phyloP scores from a whole-genome alignment of 2,113 vertebrate genomes.

The Conger conger region DNA sequence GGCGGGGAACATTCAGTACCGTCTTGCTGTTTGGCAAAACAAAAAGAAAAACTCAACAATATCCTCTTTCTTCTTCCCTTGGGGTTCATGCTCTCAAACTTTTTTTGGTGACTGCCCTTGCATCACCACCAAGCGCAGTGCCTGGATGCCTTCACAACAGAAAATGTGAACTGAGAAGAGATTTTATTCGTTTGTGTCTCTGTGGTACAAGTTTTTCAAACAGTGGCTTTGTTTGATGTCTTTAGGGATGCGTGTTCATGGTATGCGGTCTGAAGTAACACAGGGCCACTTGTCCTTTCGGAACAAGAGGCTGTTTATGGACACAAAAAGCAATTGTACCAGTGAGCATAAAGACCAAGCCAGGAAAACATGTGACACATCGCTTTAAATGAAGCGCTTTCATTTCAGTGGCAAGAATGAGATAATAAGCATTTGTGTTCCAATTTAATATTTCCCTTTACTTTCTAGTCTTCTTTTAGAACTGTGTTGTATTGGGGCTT shows the following conservation, averaged over 20 bases:
- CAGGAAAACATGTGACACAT: slow-evolving; percentile 39
- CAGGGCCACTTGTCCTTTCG: slow-evolving; percentile 34
- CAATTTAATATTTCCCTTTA: not conserved
- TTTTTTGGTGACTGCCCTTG: not conserved
- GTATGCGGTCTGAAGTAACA: slow-evolving; percentile 19
- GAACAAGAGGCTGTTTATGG: slow-evolving; percentile 35
- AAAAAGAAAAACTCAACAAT: not conserved
- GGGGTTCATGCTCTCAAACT: not conserved
- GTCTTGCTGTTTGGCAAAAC: not conserved
- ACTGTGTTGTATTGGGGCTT: not conserved
- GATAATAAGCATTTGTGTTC: slow-evolving; percentile 6
- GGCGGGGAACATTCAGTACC: not conserved
- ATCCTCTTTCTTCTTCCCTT: not conserved
- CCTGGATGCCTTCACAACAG: not conserved
- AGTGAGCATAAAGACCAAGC: not conserved
- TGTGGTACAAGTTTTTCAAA: slow-evolving; percentile 18
- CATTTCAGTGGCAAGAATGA: not conserved
- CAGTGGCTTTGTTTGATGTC: slow-evolving; percentile 30
- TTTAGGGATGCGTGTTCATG: not conserved
- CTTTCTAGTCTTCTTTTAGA: not conserved
- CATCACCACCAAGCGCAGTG: not conserved
- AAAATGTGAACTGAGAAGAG: not conserved
- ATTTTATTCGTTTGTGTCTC: not conserved
- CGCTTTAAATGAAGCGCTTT: slow-evolving; percentile 11
- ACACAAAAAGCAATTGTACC: slow-evolving; percentile 27